Conservation (phyloP, 1,140 invertebrate species). For the Panagrolaimus sp. region DNA sequence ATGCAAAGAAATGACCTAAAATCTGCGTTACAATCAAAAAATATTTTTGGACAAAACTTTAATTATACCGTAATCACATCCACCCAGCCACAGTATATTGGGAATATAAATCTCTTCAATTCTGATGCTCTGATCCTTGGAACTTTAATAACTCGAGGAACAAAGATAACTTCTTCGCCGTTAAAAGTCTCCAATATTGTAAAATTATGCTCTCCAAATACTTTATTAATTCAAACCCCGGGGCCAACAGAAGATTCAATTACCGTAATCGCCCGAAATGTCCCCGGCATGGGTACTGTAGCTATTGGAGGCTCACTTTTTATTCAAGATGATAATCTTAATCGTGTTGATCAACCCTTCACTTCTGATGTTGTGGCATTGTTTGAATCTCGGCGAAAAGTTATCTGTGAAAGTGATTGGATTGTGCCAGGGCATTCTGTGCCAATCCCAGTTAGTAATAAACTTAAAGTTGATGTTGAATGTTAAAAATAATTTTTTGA, state of each 20-base stretch:
- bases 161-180: background rate
- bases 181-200: background rate
- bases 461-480: background rate
- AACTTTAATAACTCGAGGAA: background rate
- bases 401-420: conserved; percentile 1
- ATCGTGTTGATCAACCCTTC: background rate
- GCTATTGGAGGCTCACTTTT: background rate
- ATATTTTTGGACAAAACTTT: background rate
- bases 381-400: background rate
- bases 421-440: background rate
- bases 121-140: background rate
- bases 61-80: conserved; percentile 12
- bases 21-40: background rate
- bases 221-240: background rate
- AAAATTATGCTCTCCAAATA: background rate
- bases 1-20: background rate
- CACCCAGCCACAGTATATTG: background rate
- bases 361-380: background rate
- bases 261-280: background rate
- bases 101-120: background rate
- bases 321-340: background rate
- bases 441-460: conserved; percentile 2
- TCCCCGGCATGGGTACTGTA: conserved; percentile 4
- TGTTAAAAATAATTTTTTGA: background rate
- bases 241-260: background rate